phyloP scores from a whole-genome alignment of 2,797 vertebrate species.

The Pterois miles region DNA sequence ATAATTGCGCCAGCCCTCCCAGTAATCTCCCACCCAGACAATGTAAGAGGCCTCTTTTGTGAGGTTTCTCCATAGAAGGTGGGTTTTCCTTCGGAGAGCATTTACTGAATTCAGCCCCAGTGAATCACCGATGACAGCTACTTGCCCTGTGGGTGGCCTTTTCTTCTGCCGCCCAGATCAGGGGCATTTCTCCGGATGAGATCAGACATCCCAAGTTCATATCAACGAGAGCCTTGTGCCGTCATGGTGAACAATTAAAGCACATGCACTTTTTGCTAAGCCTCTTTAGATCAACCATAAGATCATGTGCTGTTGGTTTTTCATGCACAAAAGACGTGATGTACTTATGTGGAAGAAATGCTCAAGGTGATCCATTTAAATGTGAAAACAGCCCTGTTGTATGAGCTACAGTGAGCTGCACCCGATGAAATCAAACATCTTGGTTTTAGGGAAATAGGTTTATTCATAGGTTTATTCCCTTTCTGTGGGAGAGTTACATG shows the following conservation, averaged over 20 bases:
- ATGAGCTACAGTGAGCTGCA: slow-evolving; percentile 46
- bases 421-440: slow-evolving; percentile 47
- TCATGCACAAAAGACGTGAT: slow-evolving; percentile 68
- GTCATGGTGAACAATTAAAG: slow-evolving; percentile 63
- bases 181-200: slow-evolving; percentile 64
- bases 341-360: slow-evolving; percentile 63
- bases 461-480: neutral
- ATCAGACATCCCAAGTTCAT: slow-evolving; percentile 71
- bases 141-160: slow-evolving; percentile 80
- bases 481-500: neutral
- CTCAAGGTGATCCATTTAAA: slow-evolving; percentile 56
- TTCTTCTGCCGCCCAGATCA: slow-evolving; percentile 56
- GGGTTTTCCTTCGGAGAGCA: slow-evolving; percentile 57
- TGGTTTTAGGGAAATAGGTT: slow-evolving; percentile 21
- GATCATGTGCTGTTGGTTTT: slow-evolving; percentile 78
- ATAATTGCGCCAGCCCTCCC: slow-evolving; percentile 74
- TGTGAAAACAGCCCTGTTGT: slow-evolving; percentile 18
- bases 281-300: slow-evolving; percentile 74
- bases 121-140: slow-evolving; percentile 72
- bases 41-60: slow-evolving; percentile 75
- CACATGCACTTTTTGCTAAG: slow-evolving; percentile 62
- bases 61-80: slow-evolving; percentile 67
- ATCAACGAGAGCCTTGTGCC: slow-evolving; percentile 67
- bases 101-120: slow-evolving; percentile 65
- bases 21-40: slow-evolving; percentile 74